A percentile compares a stretch with the other conserved stretches of the same genome.
phyloP scores from a whole-genome alignment of 2,113 vertebrate genomes.

The Gorsachius goisagi region DNA sequence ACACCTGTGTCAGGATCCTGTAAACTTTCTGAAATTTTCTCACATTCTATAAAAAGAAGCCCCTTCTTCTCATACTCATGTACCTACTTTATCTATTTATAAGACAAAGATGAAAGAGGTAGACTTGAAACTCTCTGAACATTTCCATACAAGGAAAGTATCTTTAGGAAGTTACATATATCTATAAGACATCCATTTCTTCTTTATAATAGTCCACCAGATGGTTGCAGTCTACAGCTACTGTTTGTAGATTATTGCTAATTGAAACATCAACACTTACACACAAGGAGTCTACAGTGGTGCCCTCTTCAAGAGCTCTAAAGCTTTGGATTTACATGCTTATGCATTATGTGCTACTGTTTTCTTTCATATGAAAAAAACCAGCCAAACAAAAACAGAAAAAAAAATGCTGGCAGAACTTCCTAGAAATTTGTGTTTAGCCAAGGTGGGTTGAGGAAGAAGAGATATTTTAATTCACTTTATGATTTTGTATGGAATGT shows the following conservation, averaged over 20 bases:
- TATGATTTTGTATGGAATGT: not conserved
- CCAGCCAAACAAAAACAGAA: not conserved
- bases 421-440: not conserved
- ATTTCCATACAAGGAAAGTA: slow-evolving; percentile 31
- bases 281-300: not conserved
- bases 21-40: not conserved
- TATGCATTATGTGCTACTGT: not conserved
- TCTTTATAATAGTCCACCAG: slow-evolving; percentile 27
- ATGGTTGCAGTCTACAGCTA: slow-evolving; percentile 25
- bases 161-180: slow-evolving; percentile 44
- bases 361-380: slow-evolving; percentile 2
- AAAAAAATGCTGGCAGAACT: not conserved
- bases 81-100: slow-evolving; percentile 10
- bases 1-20: not conserved
- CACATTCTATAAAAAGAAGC: not conserved
- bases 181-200: not conserved
- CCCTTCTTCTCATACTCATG: slow-evolving; percentile 2
- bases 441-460: not conserved
- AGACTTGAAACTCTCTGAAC: slow-evolving; percentile 31
- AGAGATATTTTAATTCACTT: not conserved
- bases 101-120: slow-evolving; percentile 19
- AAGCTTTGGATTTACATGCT: not conserved
- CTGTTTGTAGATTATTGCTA: slow-evolving; percentile 49
- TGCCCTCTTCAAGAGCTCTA: not conserved
- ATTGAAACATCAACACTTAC: slow-evolving; percentile 23